Conservation (phyloP, 2,888 invertebrate genomes). For the Lagria hirta region DNA sequence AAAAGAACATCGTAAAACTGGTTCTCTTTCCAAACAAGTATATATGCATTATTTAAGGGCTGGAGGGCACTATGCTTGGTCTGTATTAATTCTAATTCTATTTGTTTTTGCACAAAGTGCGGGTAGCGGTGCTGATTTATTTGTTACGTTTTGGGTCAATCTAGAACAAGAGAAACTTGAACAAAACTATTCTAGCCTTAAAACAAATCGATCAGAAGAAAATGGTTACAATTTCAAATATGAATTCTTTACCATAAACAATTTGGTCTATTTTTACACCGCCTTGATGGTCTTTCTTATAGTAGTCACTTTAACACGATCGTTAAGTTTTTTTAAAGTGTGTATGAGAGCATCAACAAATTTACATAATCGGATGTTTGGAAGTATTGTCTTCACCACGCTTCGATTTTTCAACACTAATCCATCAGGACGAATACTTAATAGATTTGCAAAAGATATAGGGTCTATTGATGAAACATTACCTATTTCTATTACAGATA, state of each 20-base stretch:
- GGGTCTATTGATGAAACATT: conserved; percentile 60
- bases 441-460: conserved; percentile 74
- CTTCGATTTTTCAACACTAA: conserved; percentile 72
- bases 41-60: conserved; percentile 73
- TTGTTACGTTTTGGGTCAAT: conserved; percentile 67
- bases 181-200: conserved; percentile 18
- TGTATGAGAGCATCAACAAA: conserved; percentile 59
- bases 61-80: conserved; percentile 66
- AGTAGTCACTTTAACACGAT: conserved; percentile 53
- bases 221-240: conserved; percentile 1
- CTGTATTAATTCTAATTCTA: conserved; percentile 61
- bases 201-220: conserved; percentile 16
- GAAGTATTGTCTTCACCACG: conserved; percentile 63
- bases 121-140: conserved; percentile 77
- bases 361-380: conserved; percentile 59
- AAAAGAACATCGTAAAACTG: conserved; percentile 64
- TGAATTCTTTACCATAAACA: conserved; percentile 27
- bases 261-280: conserved; percentile 50
- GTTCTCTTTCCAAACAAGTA: conserved; percentile 55
- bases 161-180: conserved; percentile 34
- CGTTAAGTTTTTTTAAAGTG: conserved; percentile 56
- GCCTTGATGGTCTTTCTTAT: conserved; percentile 45
- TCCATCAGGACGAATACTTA: conserved; percentile 65
- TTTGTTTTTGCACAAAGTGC: conserved; percentile 68
- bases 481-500: conserved; percentile 57